phyloP scores from a whole-genome alignment of 1,140 invertebrate species.

The Sitophilus oryzae region DNA sequence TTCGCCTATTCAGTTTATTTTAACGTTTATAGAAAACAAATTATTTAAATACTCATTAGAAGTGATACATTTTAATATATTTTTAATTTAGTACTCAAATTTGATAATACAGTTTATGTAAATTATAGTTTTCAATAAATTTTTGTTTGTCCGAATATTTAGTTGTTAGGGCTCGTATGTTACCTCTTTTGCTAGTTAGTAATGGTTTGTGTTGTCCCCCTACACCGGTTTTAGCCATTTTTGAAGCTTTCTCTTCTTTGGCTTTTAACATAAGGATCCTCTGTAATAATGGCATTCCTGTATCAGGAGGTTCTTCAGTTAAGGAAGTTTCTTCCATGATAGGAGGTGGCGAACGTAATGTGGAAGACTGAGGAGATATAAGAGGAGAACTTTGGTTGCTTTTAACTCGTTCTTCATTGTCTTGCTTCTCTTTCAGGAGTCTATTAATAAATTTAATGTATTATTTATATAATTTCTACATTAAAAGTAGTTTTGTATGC shows the following conservation, averaged over 20 bases:
- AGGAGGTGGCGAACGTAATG: slow-evolving; percentile 36
- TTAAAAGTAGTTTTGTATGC: too few relatives aligned
- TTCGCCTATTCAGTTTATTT: too few relatives aligned
- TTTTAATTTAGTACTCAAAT: too few relatives aligned
- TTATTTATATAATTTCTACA: too few relatives aligned
- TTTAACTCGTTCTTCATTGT: slow-evolving; percentile 48
- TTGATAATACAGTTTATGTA: too few relatives aligned
- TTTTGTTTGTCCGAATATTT: too few relatives aligned
- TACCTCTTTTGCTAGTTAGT: slow-evolving; percentile 24
- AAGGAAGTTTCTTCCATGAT: slow-evolving; percentile 47
- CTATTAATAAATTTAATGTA: too few relatives aligned
- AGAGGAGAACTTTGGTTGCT: slow-evolving; percentile 43
- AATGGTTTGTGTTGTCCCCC: slow-evolving; percentile 20
- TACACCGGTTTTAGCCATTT: slow-evolving; percentile 24
- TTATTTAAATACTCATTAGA: too few relatives aligned
- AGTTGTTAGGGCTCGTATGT: too few relatives aligned
- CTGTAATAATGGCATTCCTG: slow-evolving; percentile 71
- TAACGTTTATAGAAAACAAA: too few relatives aligned
- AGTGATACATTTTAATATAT: too few relatives aligned
- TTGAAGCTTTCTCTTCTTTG: slow-evolving; percentile 63
- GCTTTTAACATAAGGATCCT: slow-evolving; percentile 71
- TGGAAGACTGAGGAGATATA: slow-evolving; percentile 45
- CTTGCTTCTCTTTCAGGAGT: slow-evolving; percentile 79
- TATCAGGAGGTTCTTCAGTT: slow-evolving; percentile 57
- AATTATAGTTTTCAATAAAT: too few relatives aligned